A percentile compares a stretch with the other conserved stretches of the same genome.
phyloP scores from a whole-genome alignment of 2,113 vertebrate genomes.

The Balaeniceps rex region DNA sequence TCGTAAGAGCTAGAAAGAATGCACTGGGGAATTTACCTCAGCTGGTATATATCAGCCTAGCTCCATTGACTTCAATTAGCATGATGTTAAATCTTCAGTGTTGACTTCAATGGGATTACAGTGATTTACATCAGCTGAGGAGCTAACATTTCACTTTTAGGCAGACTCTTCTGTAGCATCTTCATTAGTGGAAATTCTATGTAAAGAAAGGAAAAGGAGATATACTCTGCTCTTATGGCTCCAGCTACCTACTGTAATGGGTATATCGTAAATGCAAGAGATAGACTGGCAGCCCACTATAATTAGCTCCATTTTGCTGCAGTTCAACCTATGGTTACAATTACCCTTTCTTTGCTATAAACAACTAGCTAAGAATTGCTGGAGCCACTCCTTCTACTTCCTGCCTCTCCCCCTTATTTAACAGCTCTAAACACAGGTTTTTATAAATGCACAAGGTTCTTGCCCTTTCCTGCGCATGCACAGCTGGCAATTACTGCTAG shows the following conservation, averaged over 20 bases:
- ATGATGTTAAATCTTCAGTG: constrained; percentile 37
- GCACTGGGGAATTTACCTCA: constrained; percentile 49
- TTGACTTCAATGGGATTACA: constrained; percentile 61
- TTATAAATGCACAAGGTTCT: neutral
- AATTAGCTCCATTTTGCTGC: constrained; percentile 19
- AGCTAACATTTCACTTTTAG: constrained; percentile 13
- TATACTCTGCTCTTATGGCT: neutral
- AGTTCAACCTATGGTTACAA: constrained; percentile 3
- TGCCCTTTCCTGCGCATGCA: neutral
- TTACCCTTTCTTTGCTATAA: constrained; percentile 21
- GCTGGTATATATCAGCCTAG: constrained; percentile 55
- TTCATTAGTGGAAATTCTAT: constrained; percentile 2
- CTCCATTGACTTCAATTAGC: constrained; percentile 61
- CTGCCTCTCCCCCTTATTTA: constrained; percentile 13
- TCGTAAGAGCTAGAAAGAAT: neutral
- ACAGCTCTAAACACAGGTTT: constrained; percentile 24
- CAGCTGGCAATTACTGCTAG: constrained; percentile 18
- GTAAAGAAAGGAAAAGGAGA: neutral
- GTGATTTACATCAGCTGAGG: constrained; percentile 48
- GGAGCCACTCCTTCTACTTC: constrained; percentile 42
- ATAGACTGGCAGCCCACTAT: neutral
- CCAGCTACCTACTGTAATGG: neutral
- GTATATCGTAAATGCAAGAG: neutral
- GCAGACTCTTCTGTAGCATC: neutral
- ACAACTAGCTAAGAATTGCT: constrained; percentile 34